A percentile compares a stretch with the other conserved stretches of the same genome.
phyloP scores from a whole-genome alignment of 1,140 invertebrate genomes.

The Nephotettix cincticeps region DNA sequence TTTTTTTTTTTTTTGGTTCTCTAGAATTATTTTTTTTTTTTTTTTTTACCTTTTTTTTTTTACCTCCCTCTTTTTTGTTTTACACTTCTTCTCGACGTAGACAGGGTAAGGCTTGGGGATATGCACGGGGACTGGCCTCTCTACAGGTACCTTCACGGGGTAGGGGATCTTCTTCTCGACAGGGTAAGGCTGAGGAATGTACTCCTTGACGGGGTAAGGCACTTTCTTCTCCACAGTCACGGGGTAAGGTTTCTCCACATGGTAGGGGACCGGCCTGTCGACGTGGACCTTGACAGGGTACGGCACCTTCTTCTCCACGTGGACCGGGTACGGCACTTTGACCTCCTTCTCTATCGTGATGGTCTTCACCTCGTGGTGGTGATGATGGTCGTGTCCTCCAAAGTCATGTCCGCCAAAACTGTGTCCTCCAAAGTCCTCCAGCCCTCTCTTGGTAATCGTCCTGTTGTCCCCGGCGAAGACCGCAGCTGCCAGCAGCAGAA shows the following conservation, averaged over 20 bases:
- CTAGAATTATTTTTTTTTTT: slow-evolving; percentile 72
- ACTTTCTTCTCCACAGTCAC: slow-evolving; percentile 58
- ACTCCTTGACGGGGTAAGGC: slow-evolving; percentile 55
- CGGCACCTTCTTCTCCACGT: slow-evolving; percentile 47
- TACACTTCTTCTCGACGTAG: slow-evolving; percentile 62
- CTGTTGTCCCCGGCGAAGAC: background rate
- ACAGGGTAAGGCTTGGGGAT: slow-evolving; percentile 62
- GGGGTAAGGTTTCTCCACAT: slow-evolving; percentile 35
- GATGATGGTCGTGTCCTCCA: slow-evolving; percentile 47
- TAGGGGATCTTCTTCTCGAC: slow-evolving; percentile 34
- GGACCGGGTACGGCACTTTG: slow-evolving; percentile 63
- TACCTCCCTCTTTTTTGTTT: slow-evolving; percentile 68
- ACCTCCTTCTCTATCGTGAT: slow-evolving; percentile 71
- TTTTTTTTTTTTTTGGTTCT: slow-evolving; percentile 61
- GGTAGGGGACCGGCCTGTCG: slow-evolving; percentile 39
- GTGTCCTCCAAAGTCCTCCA: slow-evolving; percentile 1
- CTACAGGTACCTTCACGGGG: slow-evolving; percentile 25
- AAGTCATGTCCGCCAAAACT: slow-evolving; percentile 29
- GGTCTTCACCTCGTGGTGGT: slow-evolving; percentile 68
- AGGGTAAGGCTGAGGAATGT: slow-evolving; percentile 42
- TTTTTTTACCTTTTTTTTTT: no score
- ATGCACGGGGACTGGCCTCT: slow-evolving; percentile 45
- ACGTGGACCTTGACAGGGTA: slow-evolving; percentile 55
- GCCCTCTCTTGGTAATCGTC: background rate
- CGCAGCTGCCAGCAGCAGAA: background rate